Base-by-base conservation (phyloP, 1,140 invertebrate genomes). In the Bicyclus anynana region DNA sequence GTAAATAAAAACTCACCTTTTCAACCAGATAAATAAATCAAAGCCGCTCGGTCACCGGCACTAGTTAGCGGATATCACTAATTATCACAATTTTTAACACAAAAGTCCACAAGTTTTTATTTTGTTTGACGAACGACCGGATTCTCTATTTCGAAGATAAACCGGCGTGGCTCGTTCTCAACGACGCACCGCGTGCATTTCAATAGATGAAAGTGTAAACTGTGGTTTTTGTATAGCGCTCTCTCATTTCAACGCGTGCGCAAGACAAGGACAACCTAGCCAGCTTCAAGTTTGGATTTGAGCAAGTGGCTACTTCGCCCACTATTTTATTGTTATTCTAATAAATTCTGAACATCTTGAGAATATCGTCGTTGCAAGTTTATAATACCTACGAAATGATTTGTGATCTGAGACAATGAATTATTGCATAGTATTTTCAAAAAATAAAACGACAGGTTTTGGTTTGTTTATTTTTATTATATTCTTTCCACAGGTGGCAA, bases 191-290 rank as follows among this genome's bases (percentile, higher is more conserved):
- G 84, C 80, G 81, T 86, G 83, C 84, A 80, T 84, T 84, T 87
- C 84, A 77, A 82, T 77, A 74, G 83, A 86, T 82, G 84, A 87
- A 87, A 84, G 84, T 86, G 76, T 87, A 86, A 83, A 80, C 84
- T 75, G 75, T 75, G 80, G 78, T 87, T 87, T 87, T 87, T 87
- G 84, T 87, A 85, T 86, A 80, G 74, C 76, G 73, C 69, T 54
- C 60, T 84, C 84, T 87, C 81, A 71, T 59, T 86, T 62, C 42
- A 50, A 57, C 72, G 33, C 52, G 63, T 48, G 53, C 47, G 73
- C 49, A 46, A 59, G 77, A 86, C 72, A 77, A 69, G 74, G 80
- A 82, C 54, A 27, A 51, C 59, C 35, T 47, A 56, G 61, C 61
- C 40, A 48, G 69, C 59, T 66, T 69, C 72, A 67, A 79, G 74